phyloP scores from a whole-genome alignment of 2,888 invertebrate species.

The Hypena proboscidalis region DNA sequence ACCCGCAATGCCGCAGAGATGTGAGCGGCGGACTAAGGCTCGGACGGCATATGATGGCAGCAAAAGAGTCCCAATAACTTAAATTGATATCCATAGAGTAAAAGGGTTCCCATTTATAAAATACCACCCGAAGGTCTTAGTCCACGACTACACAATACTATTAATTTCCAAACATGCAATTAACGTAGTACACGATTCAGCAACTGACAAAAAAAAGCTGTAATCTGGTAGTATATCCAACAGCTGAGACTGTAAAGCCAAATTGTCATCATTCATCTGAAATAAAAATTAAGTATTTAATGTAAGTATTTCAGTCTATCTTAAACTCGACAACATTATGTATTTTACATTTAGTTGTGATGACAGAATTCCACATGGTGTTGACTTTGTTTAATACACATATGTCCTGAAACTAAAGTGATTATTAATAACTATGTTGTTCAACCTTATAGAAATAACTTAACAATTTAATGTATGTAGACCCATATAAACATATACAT shows the following conservation, averaged over 20 bases:
- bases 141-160: conserved; percentile 38
- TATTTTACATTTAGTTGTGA: conserved; percentile 54
- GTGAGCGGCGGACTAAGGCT: no score
- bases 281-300: conserved; percentile 79
- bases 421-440: conserved; percentile 75
- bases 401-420: conserved; percentile 82
- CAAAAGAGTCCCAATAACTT: no score
- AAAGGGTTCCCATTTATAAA: no score
- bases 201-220: conserved; percentile 60
- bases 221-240: conserved; percentile 67
- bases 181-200: conserved; percentile 44
- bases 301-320: conserved; percentile 57
- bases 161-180: conserved; percentile 44
- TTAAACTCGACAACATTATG: conserved; percentile 68
- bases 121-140: conserved; percentile 14
- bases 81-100: no score
- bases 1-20: no score
- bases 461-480: conserved; percentile 27
- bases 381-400: conserved; percentile 73
- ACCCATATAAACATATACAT: conserved; percentile 51
- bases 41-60: no score
- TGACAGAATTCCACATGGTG: conserved; percentile 56
- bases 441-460: conserved; percentile 46
- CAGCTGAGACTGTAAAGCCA: conserved; percentile 74
- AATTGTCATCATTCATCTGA: conserved; percentile 82